Evolutionary conservation across 1,140 invertebrate genomes (phyloP).

Genomic region (Diprion similis): DNA sequence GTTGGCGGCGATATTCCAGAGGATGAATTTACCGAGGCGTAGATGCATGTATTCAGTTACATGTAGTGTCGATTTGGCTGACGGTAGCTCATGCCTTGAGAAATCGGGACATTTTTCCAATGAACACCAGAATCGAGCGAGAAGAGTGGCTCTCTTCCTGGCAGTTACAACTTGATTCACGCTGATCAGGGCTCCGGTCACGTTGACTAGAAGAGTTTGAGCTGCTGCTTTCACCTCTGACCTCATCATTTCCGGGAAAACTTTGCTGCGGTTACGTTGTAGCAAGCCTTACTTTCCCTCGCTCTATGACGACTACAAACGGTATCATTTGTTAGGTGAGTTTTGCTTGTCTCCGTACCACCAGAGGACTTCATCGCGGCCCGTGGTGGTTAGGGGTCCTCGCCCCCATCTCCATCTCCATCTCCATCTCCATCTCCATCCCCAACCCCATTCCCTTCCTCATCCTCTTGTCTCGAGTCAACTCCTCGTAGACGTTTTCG

Average conservation of each 20-base stretch:
- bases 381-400: background rate
- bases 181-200: background rate
- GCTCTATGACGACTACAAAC: background rate
- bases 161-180: background rate
- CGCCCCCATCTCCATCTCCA: too few relatives aligned
- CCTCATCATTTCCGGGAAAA: slow-evolving; percentile 4
- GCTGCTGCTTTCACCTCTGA: background rate
- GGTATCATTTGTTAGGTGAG: slow-evolving; percentile 10
- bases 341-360: background rate
- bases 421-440: too few relatives aligned
- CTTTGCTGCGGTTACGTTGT: slow-evolving; percentile 1
- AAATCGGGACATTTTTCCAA: too few relatives aligned
- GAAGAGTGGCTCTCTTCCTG: background rate
- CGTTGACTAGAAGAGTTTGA: background rate
- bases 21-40: too few relatives aligned
- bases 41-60: too few relatives aligned
- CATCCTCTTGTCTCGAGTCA: too few relatives aligned
- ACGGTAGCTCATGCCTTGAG: too few relatives aligned
- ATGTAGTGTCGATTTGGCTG: too few relatives aligned
- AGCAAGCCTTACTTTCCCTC: slow-evolving; percentile 32
- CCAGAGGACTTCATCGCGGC: background rate
- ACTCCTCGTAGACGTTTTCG: background rate
- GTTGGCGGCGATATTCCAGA: too few relatives aligned
- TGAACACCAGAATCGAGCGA: too few relatives aligned
- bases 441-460: too few relatives aligned